A percentile compares a stretch with the other conserved stretches of the same genome.
phyloP scores from a whole-genome alignment of 2,888 invertebrate species.

The Himalopsyche anomala region DNA sequence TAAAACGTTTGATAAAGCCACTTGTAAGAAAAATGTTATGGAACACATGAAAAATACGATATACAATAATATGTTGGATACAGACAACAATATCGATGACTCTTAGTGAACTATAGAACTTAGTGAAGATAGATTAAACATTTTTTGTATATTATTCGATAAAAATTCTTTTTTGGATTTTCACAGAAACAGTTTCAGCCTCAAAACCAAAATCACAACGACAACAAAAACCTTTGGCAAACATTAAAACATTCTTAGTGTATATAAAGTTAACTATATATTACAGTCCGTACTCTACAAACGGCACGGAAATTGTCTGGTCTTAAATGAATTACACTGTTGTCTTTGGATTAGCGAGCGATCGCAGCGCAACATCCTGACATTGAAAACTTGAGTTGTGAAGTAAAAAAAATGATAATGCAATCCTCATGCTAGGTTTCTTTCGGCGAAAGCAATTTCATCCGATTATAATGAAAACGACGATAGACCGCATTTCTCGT shows the following conservation, averaged over 20 bases:
- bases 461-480: too few species aligned
- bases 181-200: constrained; percentile 24
- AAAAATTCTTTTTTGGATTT: not conserved
- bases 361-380: too few species aligned
- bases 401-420: too few species aligned
- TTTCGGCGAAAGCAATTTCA: too few species aligned
- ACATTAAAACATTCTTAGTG: constrained; percentile 32
- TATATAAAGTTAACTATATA: not conserved
- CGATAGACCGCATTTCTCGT: too few species aligned
- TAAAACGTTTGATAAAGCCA: too few species aligned
- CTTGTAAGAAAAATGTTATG: not conserved
- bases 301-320: constrained; percentile 9
- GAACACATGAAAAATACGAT: not conserved
- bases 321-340: too few species aligned
- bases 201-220: constrained; percentile 40
- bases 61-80: constrained; percentile 7
- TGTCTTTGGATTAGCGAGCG: too few species aligned
- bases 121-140: not conserved
- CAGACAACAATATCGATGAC: constrained; percentile 22
- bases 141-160: not conserved
- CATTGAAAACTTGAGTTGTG: too few species aligned
- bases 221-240: constrained; percentile 32
- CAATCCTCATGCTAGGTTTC: too few species aligned
- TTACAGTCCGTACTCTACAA: constrained; percentile 13
- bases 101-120: constrained; percentile 14